phyloP scores from a whole-genome alignment of 2,797 vertebrate genomes.

The Astyanax mexicanus region DNA sequence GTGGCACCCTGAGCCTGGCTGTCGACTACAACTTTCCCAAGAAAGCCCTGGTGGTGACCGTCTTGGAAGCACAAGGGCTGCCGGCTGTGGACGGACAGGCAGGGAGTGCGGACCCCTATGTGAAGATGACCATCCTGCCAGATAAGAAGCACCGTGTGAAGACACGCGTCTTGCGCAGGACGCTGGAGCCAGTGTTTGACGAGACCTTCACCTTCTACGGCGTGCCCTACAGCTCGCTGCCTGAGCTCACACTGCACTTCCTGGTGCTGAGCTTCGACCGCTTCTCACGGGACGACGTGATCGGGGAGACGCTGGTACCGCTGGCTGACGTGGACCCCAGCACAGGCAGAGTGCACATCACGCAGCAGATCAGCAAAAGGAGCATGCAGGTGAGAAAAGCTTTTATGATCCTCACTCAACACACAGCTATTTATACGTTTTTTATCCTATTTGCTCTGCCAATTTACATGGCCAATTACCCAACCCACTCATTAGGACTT shows the following conservation, averaged over 20 bases:
- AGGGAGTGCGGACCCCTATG: constrained; percentile 91
- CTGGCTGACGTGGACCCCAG: constrained; percentile 92
- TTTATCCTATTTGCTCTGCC: too few species aligned
- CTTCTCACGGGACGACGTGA: constrained; percentile 93
- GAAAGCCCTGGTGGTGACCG: constrained; percentile 94
- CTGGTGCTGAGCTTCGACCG: constrained; percentile 96
- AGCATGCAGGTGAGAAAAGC: constrained; percentile 86
- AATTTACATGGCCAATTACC: too few species aligned
- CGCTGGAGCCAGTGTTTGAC: constrained; percentile 91
- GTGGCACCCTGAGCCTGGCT: constrained; percentile 88
- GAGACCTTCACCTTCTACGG: constrained; percentile 99
- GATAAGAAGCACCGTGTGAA: constrained; percentile 97
- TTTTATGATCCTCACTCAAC: background rate
- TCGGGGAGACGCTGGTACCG: constrained; percentile 93
- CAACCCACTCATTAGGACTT: too few species aligned
- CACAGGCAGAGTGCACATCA: constrained; percentile 92
- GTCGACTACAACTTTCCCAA: constrained; percentile 99
- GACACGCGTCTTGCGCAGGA: constrained; percentile 94
- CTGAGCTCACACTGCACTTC: constrained; percentile 94
- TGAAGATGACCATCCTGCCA: constrained; percentile 97
- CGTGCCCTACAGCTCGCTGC: constrained; percentile 91
- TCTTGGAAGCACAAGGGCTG: constrained; percentile 90
- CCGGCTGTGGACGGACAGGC: constrained; percentile 90
- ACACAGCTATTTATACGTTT: background rate
- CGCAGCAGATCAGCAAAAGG: constrained; percentile 91